phyloP scores from a whole-genome alignment of 2,888 invertebrate species.

The Nebria brevicollis region DNA sequence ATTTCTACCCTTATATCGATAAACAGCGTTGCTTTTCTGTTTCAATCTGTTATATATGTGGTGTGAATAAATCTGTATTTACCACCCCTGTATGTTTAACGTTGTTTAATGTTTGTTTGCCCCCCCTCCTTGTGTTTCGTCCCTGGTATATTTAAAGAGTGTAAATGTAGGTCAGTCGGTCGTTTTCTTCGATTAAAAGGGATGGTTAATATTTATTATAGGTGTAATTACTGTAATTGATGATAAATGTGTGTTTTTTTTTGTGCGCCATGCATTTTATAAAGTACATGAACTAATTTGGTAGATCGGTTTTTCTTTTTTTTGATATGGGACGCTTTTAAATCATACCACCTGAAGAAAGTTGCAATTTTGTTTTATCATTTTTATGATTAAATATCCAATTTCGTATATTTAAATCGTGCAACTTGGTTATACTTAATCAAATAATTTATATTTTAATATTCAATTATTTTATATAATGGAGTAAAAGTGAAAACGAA shows the following conservation, averaged over 20 bases:
- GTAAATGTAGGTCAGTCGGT: constrained; percentile 18
- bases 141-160: background rate
- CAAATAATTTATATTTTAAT: too few relatives aligned
- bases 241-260: background rate
- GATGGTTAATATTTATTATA: background rate
- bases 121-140: background rate
- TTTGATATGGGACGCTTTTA: too few relatives aligned
- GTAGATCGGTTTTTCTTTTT: too few relatives aligned
- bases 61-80: background rate
- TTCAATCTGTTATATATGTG: background rate
- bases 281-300: too few relatives aligned
- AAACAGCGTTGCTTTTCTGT: background rate
- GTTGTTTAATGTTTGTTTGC: background rate
- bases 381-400: too few relatives aligned
- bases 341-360: too few relatives aligned
- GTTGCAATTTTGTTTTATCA: too few relatives aligned
- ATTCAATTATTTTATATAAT: too few relatives aligned
- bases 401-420: too few relatives aligned
- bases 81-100: constrained; percentile 4
- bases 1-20: constrained; percentile 3
- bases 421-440: too few relatives aligned
- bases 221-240: background rate
- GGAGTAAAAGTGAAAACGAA: too few relatives aligned
- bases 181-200: background rate
- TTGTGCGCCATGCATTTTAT: background rate